Percentiles rank a stretch among this genome's conserved stretches.
These are phyloP conservation scores for Hydrolagus affinis DNA, from an alignment of 2,113 vertebrate species.

Conservation along the genomic window DNA sequence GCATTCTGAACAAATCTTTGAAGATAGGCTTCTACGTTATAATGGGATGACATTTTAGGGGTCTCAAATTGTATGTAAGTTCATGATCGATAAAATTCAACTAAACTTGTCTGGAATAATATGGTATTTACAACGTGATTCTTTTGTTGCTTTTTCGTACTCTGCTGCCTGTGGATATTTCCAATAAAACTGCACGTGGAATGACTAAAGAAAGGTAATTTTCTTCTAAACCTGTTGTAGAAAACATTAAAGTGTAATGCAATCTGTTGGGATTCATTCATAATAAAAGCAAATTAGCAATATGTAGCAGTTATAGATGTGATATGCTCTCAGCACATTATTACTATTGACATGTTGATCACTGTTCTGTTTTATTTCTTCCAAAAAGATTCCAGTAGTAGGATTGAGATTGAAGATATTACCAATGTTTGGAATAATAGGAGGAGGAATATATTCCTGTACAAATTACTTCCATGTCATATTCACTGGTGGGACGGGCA, in stretches of 20 bases:
- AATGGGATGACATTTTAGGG: background rate
- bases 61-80: background rate
- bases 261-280: too few relatives aligned
- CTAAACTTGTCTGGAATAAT: background rate
- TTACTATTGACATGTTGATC: background rate
- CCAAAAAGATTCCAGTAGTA: slow-evolving; percentile 67
- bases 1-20: background rate
- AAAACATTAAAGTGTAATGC: too few relatives aligned
- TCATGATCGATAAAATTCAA: background rate
- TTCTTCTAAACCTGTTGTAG: slow-evolving; percentile 37
- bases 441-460: slow-evolving; percentile 75
- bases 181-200: slow-evolving; percentile 50
- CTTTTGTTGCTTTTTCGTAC: slow-evolving; percentile 44
- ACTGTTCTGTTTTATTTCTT: slow-evolving; percentile 30
- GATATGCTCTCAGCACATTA: background rate
- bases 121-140: background rate
- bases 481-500: slow-evolving; percentile 84
- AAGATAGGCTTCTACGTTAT: background rate
- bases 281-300: too few relatives aligned
- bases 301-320: too few relatives aligned
- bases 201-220: slow-evolving; percentile 45
- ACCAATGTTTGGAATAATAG: slow-evolving; percentile 72
- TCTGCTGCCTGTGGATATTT: slow-evolving; percentile 59
- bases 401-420: slow-evolving; percentile 70
- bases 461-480: slow-evolving; percentile 90